These are phyloP conservation scores for Lycocerus yunnanus DNA, from an alignment of 2,888 invertebrate species.

Conservation along the genomic window DNA sequence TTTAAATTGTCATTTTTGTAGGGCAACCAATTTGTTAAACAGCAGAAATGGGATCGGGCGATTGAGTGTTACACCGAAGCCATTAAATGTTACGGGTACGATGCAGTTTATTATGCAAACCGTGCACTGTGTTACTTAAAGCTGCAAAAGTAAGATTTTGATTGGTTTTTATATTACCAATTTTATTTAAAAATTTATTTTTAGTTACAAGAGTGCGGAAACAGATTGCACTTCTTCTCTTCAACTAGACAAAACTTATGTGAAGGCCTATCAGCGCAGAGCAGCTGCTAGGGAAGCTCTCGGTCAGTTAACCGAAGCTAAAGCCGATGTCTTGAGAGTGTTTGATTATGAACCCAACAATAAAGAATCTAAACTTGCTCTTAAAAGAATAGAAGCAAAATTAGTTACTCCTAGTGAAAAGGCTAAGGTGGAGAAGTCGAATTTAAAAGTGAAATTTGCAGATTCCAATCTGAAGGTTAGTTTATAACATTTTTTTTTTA, in stretches of 20 bases:
- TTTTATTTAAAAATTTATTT: slow-evolving; percentile 22
- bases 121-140: slow-evolving; percentile 86
- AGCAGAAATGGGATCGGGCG: slow-evolving; percentile 82
- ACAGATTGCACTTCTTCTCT: slow-evolving; percentile 83
- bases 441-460: not conserved
- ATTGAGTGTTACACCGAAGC: slow-evolving; percentile 86
- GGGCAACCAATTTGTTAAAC: slow-evolving; percentile 83
- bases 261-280: slow-evolving; percentile 84
- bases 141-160: slow-evolving; percentile 70
- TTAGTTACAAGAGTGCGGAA: slow-evolving; percentile 71
- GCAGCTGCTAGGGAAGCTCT: slow-evolving; percentile 75
- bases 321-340: slow-evolving; percentile 71
- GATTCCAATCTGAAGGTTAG: not conserved
- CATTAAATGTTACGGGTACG: slow-evolving; percentile 77
- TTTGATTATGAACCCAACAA: slow-evolving; percentile 81
- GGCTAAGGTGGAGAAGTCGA: not conserved
- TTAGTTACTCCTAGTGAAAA: not conserved
- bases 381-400: slow-evolving; percentile 60
- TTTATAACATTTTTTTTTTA: too few species aligned
- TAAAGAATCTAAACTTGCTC: slow-evolving; percentile 65
- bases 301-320: slow-evolving; percentile 73
- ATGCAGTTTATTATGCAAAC: slow-evolving; percentile 84
- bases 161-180: slow-evolving; percentile 2
- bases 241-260: slow-evolving; percentile 74
- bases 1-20: slow-evolving; percentile 48